Evolutionary conservation across 1,140 invertebrate genomes (phyloP), one percentile per base, ranked within the genome.

Genomic region (Bombus confusus): DNA sequence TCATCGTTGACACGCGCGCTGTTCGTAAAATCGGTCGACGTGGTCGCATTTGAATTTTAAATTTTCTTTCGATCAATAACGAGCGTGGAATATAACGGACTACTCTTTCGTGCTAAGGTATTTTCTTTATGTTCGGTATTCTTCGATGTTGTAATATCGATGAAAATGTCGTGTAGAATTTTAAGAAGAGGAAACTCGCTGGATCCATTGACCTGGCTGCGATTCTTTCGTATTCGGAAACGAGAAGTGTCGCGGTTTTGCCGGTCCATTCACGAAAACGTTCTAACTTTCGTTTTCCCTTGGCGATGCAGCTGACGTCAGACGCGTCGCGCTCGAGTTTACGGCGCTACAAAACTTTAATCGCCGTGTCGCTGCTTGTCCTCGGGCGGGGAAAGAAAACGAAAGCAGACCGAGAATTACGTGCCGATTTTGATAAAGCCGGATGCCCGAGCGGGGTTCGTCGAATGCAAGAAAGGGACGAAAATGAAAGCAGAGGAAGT

Each of bases 11-110:
- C 76, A 37, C 68, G 75, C 69, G 83, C 80, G 77, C 84, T 86
- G n/a, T 81, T 86, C 84, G 72, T 91, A 92, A 92, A 91, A 91
- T 92, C 86, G 72, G 78, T 69, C 81, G 76, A 37, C 43, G 13
- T 18, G 69, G 66, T 64, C 71, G 34, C 43, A 93, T 94, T 93
- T 94, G 86, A 93, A 93, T 90, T 94, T 92, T 82, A 92, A 94
- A 93, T 93, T 93, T 91, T 75, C 86, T 78, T 87, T 83, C 86
- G 9, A 79, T 77, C 86, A 85, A 88, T 91, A 91, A 92, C 91
- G 78, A 92, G 79, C 76, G 71, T 90, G 92, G 92, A 94, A 94
- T 93, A 92, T 94, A 94, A 94, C 94, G 94, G 93, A 18, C 80
- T 79, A 64, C 76, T 85, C 86, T 82, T 85, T 80, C 87, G 22